phyloP scores from a whole-genome alignment of 1,140 invertebrate species.

The Cardiocondyla obscurior region DNA sequence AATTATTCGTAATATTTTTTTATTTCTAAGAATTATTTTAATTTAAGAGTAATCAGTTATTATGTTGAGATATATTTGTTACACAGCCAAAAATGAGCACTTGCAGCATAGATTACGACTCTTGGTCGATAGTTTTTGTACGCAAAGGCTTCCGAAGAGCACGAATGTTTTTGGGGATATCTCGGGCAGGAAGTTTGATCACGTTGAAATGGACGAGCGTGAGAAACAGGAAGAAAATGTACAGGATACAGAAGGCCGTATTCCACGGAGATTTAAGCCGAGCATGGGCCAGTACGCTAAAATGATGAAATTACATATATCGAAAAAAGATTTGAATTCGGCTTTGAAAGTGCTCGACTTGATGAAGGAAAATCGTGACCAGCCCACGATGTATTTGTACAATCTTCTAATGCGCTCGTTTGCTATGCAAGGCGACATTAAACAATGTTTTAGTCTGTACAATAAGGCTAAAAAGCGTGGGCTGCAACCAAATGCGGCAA shows the following conservation, averaged over 20 bases:
- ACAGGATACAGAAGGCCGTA: constrained; percentile 64
- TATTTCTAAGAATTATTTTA: too few relatives aligned
- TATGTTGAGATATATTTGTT: background rate
- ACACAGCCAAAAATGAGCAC: background rate
- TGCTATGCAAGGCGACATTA: constrained; percentile 91
- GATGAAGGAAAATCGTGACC: constrained; percentile 90
- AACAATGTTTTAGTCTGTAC: constrained; percentile 93
- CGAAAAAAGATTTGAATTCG: constrained; percentile 86
- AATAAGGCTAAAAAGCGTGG: constrained; percentile 91
- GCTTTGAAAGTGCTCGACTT: constrained; percentile 92
- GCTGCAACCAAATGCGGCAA: constrained; percentile 87
- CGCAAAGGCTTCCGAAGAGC: constrained; percentile 45
- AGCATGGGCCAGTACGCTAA: constrained; percentile 87
- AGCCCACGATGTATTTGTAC: constrained; percentile 91
- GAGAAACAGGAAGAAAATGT: constrained; percentile 78
- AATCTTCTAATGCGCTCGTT: constrained; percentile 92
- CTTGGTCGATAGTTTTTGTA: background rate
- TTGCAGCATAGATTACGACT: background rate
- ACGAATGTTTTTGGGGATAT: constrained; percentile 80
- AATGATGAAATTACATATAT: constrained; percentile 88
- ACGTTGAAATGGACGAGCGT: constrained; percentile 71
- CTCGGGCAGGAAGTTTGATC: constrained; percentile 64
- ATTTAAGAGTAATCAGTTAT: background rate
- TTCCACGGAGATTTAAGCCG: constrained; percentile 76
- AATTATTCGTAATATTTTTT: too few relatives aligned